These are phyloP conservation scores for Glaucidium brasilianum DNA, from an alignment of 2,113 vertebrate species.

Conservation along the genomic window DNA sequence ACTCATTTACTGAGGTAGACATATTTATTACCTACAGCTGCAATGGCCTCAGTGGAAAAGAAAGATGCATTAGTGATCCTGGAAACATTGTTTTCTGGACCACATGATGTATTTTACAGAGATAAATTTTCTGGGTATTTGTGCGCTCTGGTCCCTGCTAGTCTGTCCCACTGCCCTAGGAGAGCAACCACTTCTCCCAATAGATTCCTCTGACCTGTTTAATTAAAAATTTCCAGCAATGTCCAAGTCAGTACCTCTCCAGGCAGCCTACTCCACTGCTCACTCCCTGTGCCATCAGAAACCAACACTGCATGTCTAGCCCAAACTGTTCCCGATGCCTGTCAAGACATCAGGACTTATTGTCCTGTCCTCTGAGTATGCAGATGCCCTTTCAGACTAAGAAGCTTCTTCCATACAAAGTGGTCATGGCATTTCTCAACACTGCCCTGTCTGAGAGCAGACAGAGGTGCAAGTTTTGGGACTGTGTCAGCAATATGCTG, in stretches of 20 bases:
- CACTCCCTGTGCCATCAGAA: background rate
- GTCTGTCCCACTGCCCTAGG: background rate
- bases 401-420: background rate
- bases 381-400: background rate
- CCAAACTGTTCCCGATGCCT: background rate
- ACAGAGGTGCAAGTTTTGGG: background rate
- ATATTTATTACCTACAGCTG: background rate
- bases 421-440: fast-evolving
- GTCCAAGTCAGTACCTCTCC: background rate
- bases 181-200: background rate
- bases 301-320: background rate
- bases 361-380: background rate
- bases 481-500: background rate
- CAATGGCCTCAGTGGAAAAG: background rate
- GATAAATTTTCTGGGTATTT: background rate
- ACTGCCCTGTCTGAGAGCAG: background rate
- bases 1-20: background rate
- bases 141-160: background rate
- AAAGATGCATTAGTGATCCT: background rate
- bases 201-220: background rate
- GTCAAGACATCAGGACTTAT: background rate
- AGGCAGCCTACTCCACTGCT: background rate
- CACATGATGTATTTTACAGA: background rate
- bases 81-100: background rate
- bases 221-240: background rate